Conservation (phyloP, 2,888 invertebrate genomes). For the Venusia cambrica region DNA sequence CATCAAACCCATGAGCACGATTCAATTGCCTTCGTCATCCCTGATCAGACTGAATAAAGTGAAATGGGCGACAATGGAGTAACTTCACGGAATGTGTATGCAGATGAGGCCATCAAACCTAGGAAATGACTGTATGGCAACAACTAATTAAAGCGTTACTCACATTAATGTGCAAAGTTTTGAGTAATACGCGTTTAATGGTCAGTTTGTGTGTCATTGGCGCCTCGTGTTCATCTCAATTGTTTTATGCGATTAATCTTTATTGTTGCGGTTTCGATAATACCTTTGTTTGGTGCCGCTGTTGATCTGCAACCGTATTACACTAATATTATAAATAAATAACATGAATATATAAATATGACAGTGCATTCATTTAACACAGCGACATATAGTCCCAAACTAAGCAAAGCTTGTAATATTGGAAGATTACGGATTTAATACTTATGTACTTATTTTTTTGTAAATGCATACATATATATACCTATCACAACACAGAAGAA, state of each 20-base stretch:
- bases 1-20: no score
- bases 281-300: constrained; percentile 13
- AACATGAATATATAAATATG: no score
- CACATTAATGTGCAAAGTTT: constrained; percentile 46
- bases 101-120: constrained; percentile 15
- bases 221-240: constrained; percentile 61
- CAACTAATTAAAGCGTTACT: constrained; percentile 35
- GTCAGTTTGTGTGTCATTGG: constrained; percentile 54
- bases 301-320: no score
- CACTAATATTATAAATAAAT: no score
- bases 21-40: constrained; percentile 14
- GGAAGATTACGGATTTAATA: no score
- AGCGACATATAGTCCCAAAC: no score
- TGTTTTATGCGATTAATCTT: constrained; percentile 29
- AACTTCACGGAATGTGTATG: constrained; percentile 14
- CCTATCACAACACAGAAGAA: no score
- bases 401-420: no score
- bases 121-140: constrained; percentile 13
- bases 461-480: no score
- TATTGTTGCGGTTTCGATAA: constrained; percentile 4
- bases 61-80: constrained; percentile 6
- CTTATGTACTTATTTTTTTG: no score
- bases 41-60: constrained; percentile 30
- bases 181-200: constrained; percentile 47
- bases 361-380: no score